Conservation (phyloP, 2,888 invertebrate species). For the Drosophila peninsularis region DNA sequence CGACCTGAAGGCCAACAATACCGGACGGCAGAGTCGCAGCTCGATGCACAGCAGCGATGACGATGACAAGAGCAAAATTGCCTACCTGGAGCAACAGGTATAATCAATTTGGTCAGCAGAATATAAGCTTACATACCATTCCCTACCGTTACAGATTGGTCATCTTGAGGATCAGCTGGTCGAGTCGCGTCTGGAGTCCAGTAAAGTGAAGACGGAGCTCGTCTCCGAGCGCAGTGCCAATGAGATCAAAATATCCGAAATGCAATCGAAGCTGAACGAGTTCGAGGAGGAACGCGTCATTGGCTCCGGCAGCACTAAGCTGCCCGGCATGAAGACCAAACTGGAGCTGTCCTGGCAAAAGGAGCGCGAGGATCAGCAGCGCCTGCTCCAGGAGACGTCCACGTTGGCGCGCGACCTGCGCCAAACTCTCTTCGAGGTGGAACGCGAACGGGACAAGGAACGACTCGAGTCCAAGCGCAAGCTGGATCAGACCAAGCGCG, state of each 20-base stretch:
- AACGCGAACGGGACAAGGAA: constrained; percentile 95
- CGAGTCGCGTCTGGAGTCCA: constrained; percentile 92
- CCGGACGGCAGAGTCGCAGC: constrained; percentile 86
- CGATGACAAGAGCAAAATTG: constrained; percentile 89
- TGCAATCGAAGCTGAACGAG: constrained; percentile 90
- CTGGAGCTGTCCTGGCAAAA: constrained; percentile 97
- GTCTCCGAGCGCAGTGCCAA: constrained; percentile 94
- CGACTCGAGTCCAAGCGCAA: constrained; percentile 93
- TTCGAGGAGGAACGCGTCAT: constrained; percentile 94
- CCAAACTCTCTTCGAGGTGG: constrained; percentile 95
- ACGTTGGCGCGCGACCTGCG: constrained; percentile 94
- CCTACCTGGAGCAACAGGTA: constrained; percentile 91
- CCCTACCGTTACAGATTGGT: constrained; percentile 85
- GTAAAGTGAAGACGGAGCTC: constrained; percentile 94
- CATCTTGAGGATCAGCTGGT: constrained; percentile 95
- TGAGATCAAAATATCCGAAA: constrained; percentile 94
- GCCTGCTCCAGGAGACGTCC: constrained; percentile 95
- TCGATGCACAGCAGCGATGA: constrained; percentile 91
- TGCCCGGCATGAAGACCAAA: constrained; percentile 93
- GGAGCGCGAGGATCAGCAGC: constrained; percentile 95
- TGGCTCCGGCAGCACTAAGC: constrained; percentile 92
- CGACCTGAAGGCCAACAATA: constrained; percentile 88
- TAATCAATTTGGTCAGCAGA: too few species aligned
- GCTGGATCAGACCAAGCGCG: constrained; percentile 92
- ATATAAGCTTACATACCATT: too few species aligned